Conservation (phyloP, 1,140 invertebrate genomes). For the Platyscapa corneri region DNA sequence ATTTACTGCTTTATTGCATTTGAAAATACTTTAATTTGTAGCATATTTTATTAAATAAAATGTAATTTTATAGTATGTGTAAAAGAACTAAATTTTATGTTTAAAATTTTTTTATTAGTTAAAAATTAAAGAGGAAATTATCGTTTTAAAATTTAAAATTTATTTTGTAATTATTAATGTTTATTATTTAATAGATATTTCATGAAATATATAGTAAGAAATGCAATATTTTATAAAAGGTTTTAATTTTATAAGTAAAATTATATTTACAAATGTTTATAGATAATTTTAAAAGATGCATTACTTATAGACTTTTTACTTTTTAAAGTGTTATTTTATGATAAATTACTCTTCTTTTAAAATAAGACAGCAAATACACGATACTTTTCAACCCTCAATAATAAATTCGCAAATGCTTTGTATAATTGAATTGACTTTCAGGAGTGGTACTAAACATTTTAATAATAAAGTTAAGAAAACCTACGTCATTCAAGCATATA, state of each 20-base stretch:
- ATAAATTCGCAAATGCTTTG: too few species aligned
- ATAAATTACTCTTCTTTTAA: neutral
- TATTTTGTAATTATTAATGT: neutral
- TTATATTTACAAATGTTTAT: neutral
- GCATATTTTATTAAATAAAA: neutral
- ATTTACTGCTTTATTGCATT: constrained; percentile 31
- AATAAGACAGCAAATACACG: neutral
- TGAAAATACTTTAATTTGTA: constrained; percentile 19
- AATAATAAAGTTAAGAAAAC: neutral
- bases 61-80: neutral
- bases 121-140: too few species aligned
- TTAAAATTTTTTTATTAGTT: neutral
- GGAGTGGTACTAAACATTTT: neutral
- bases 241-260: neutral
- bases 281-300: neutral
- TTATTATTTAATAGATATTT: neutral
- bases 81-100: neutral
- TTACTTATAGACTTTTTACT: neutral
- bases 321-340: neutral
- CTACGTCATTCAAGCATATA: neutral
- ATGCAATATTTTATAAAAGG: neutral
- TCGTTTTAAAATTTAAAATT: too few species aligned
- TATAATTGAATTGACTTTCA: neutral
- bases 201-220: neutral
- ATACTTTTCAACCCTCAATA: too few species aligned